A percentile compares a stretch with the other conserved stretches of the same genome.
phyloP scores from a whole-genome alignment of 1,140 invertebrate species.

The Thaumetopoea pityocampa region DNA sequence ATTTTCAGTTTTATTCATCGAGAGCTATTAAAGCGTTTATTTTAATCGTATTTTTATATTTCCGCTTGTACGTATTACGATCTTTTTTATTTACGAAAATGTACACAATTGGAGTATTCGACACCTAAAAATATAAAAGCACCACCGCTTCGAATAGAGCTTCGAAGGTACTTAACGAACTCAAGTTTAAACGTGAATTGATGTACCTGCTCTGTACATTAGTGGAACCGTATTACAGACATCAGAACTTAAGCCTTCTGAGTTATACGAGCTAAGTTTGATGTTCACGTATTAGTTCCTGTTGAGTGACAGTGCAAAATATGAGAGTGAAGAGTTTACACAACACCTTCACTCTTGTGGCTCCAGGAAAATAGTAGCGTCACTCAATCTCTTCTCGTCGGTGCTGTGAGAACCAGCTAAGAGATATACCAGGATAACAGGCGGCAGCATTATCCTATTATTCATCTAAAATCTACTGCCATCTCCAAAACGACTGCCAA shows the following conservation, averaged over 20 bases:
- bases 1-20: too few species aligned
- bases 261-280: constrained; percentile 30
- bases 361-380: too few species aligned
- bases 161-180: background rate
- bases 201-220: constrained; percentile 17
- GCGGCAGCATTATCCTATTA: too few species aligned
- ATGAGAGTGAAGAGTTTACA: background rate
- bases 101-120: background rate
- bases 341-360: too few species aligned
- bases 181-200: constrained; percentile 14
- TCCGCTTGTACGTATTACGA: background rate
- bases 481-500: too few species aligned
- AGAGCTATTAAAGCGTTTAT: too few species aligned
- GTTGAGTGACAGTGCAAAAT: constrained; percentile 11
- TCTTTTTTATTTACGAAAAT: background rate
- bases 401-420: too few species aligned
- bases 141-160: background rate
- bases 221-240: constrained; percentile 15
- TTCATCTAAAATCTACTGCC: too few species aligned
- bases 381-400: too few species aligned
- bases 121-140: constrained; percentile 7
- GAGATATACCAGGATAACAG: too few species aligned
- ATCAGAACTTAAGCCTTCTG: constrained; percentile 30
- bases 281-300: constrained; percentile 22
- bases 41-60: too few species aligned